Percentiles rank a stretch among this genome's conserved stretches.
Conservation (phyloP, 2,113 vertebrate species). For the Nematolebias whitei region DNA sequence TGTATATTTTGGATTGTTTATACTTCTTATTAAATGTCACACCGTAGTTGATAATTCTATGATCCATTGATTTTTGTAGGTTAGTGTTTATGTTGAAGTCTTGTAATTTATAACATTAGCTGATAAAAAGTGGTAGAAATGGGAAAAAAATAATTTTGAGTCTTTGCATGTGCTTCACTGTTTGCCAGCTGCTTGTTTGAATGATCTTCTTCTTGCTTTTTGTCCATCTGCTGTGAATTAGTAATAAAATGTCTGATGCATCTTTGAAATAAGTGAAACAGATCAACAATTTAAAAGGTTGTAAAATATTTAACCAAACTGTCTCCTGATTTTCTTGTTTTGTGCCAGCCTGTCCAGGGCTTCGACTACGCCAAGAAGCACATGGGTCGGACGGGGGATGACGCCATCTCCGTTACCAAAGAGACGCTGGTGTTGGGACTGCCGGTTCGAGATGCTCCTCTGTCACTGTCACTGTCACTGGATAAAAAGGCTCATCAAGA, state of each 20-base stretch:
- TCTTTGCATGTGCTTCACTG: slow-evolving; percentile 38
- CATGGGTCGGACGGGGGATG: slow-evolving; percentile 92
- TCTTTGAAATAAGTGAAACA: no score
- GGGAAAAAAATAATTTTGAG: slow-evolving; percentile 1
- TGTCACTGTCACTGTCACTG: slow-evolving; percentile 82
- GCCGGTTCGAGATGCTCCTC: slow-evolving; percentile 87
- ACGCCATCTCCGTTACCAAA: slow-evolving; percentile 90
- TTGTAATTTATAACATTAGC: not conserved
- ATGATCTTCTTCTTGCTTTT: no score
- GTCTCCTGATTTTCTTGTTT: no score
- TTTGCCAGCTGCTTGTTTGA: not conserved
- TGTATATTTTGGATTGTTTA: not conserved
- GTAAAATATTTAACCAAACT: no score
- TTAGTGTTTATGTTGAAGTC: slow-evolving; percentile 1
- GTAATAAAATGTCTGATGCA: not conserved
- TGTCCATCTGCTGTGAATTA: not conserved
- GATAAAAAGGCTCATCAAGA: slow-evolving; percentile 90
- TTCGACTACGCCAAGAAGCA: slow-evolving; percentile 99
- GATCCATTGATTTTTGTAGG: not conserved
- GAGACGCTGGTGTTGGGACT: slow-evolving; percentile 92
- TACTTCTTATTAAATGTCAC: no score
- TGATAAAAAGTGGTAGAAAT: not conserved
- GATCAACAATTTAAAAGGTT: no score
- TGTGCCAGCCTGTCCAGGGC: slow-evolving; percentile 94
- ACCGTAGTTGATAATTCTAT: not conserved